phyloP scores from a whole-genome alignment of 2,888 invertebrate genomes.

The Smittia aterrima region DNA sequence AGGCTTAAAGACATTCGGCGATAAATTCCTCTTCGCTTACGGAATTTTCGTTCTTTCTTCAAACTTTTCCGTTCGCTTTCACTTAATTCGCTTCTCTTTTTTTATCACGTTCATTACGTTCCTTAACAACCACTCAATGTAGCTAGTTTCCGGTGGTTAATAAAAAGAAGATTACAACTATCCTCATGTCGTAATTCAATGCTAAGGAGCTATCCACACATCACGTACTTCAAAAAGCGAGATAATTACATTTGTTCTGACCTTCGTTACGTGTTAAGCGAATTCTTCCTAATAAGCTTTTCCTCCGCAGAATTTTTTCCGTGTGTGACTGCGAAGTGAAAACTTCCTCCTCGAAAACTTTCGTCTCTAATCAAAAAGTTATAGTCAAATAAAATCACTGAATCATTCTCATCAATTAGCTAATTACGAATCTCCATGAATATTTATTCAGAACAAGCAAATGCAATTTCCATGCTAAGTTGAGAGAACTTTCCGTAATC shows the following conservation, averaged over 20 bases:
- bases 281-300: background rate
- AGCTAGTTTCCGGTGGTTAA: background rate
- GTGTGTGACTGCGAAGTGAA: no score
- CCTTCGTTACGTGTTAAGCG: no score
- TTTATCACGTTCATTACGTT: conserved; percentile 15
- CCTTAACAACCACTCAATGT: background rate
- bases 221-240: no score
- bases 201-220: background rate
- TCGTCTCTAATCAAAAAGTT: background rate
- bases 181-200: background rate
- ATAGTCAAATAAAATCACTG: conserved; percentile 1
- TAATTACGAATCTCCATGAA: background rate
- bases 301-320: no score
- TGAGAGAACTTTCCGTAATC: background rate
- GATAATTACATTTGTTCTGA: no score
- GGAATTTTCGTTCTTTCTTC: background rate
- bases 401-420: conserved; percentile 20
- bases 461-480: background rate
- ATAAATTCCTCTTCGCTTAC: background rate
- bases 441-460: background rate
- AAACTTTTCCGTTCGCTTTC: background rate
- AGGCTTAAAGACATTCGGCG: background rate
- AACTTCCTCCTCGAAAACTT: no score
- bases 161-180: conserved; percentile 15
- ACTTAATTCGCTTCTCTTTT: background rate